Conservation (phyloP, 1,140 invertebrate genomes). For the Zophobas morio region DNA sequence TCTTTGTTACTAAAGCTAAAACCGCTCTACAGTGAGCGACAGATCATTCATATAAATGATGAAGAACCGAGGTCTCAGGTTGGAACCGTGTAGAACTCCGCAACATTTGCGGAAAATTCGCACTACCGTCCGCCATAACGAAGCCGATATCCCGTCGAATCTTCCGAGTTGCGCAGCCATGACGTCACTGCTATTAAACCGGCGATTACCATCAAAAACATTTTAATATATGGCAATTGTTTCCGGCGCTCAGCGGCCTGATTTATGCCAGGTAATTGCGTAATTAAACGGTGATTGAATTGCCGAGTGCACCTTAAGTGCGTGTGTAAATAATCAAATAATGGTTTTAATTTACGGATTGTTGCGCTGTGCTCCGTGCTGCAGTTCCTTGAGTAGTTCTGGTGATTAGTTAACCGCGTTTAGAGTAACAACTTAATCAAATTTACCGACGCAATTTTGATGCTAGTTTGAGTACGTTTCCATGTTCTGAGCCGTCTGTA, state of each 20-base stretch:
- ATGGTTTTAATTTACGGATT: slow-evolving; percentile 17
- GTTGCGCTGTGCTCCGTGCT: background rate
- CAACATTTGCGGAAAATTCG: background rate
- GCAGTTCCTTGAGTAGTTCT: background rate
- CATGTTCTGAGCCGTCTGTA: background rate
- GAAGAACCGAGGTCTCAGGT: no score
- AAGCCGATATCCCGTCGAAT: background rate
- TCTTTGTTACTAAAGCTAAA: no score
- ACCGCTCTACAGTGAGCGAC: no score
- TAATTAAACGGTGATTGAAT: slow-evolving; percentile 8
- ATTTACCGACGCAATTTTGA: slow-evolving; percentile 10
- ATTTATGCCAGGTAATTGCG: slow-evolving; percentile 8
- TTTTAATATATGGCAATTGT: slow-evolving; percentile 17
- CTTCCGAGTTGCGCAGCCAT: background rate
- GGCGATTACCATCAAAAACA: background rate
- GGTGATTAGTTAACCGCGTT: slow-evolving; percentile 13
- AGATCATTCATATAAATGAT: no score
- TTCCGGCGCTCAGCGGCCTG: background rate
- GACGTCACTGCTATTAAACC: background rate
- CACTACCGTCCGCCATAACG: slow-evolving; percentile 9
- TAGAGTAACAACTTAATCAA: slow-evolving; percentile 8
- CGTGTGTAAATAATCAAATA: slow-evolving; percentile 12
- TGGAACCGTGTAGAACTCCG: no score
- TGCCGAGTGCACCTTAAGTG: background rate
- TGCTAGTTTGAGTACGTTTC: slow-evolving; percentile 10